These are phyloP conservation scores for Urophycis tenuis DNA, from an alignment of 2,797 vertebrate genomes.

Conservation along the genomic window DNA sequence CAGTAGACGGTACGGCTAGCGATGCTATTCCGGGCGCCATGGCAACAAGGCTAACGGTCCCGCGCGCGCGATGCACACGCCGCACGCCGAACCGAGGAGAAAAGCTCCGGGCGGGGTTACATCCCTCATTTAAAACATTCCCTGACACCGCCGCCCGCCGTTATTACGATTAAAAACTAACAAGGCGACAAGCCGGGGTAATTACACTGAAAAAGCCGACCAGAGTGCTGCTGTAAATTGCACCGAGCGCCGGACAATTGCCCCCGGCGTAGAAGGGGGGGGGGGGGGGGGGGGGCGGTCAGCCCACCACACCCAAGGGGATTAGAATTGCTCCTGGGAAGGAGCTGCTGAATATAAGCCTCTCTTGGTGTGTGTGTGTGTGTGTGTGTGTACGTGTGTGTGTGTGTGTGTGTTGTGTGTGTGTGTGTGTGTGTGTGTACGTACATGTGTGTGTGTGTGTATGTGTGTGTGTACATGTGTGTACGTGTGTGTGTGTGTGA, in stretches of 20 bases:
- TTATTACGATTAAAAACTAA: constrained; percentile 39
- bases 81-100: neutral
- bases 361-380: neutral
- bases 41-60: neutral
- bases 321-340: neutral
- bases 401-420: too few relatives aligned
- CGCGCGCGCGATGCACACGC: neutral
- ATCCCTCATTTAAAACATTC: constrained; percentile 6
- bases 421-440: too few relatives aligned
- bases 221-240: constrained; percentile 35
- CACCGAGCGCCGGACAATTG: constrained; percentile 24
- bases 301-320: constrained; percentile 16
- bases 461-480: constrained; percentile 30
- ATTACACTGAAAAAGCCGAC: constrained; percentile 20
- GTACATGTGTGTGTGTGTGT: neutral
- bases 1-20: neutral
- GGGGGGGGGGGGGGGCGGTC: constrained; percentile 33
- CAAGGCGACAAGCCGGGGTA: constrained; percentile 37
- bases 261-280: constrained; percentile 25
- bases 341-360: neutral
- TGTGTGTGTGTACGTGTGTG: too few relatives aligned
- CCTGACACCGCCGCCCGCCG: constrained; percentile 23
- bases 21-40: neutral
- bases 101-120: constrained; percentile 25
- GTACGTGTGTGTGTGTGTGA: constrained; percentile 36